These are phyloP conservation scores for Alectura lathami DNA, from an alignment of 2,113 vertebrate species.

Conservation along the genomic window DNA sequence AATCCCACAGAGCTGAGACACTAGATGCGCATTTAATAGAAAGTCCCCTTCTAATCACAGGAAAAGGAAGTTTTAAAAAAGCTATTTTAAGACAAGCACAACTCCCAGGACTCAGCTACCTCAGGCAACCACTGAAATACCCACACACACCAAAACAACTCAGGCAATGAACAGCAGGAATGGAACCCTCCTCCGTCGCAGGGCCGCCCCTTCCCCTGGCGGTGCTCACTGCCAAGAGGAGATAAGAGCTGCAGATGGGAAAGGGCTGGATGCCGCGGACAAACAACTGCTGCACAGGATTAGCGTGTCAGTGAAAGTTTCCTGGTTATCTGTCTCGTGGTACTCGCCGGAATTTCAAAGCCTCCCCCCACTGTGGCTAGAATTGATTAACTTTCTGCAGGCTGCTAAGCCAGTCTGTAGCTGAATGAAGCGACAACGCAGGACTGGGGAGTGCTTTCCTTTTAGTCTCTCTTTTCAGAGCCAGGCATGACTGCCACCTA, in stretches of 20 bases:
- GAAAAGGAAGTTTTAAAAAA: background rate
- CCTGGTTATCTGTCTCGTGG: background rate
- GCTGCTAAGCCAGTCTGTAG: background rate
- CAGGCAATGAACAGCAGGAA: background rate
- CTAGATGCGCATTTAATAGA: accelerated
- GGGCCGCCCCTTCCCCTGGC: background rate
- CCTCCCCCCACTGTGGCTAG: background rate
- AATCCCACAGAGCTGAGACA: background rate
- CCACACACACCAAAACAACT: background rate
- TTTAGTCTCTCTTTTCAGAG: background rate
- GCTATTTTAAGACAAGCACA: background rate
- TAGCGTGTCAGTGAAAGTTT: background rate
- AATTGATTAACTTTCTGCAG: background rate
- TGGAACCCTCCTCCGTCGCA: background rate
- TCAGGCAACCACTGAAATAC: background rate
- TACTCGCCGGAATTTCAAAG: background rate
- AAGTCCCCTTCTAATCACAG: background rate
- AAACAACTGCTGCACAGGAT: background rate
- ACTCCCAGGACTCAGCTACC: background rate
- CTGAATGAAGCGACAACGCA: background rate
- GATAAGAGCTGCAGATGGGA: background rate
- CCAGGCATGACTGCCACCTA: background rate
- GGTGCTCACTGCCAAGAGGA: background rate
- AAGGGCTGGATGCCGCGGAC: background rate
- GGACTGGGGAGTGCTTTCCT: background rate